These are phyloP conservation scores for Cephus pygmeus DNA, from an alignment of 2,888 invertebrate species.

Conservation along the genomic window DNA sequence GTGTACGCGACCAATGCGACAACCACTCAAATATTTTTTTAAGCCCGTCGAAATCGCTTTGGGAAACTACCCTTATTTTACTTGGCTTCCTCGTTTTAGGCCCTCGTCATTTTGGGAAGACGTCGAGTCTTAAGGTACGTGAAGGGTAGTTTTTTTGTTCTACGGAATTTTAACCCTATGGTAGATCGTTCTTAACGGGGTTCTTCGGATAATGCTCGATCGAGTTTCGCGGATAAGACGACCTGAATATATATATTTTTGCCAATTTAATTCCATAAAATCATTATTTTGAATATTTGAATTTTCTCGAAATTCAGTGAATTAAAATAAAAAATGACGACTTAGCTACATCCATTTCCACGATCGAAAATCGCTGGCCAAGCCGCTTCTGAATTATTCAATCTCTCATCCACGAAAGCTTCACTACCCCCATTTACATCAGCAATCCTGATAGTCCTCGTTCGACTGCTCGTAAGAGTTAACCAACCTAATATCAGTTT, in stretches of 20 bases:
- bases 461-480: background rate
- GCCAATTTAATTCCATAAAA: constrained; percentile 30
- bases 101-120: background rate
- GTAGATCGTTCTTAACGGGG: background rate
- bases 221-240: background rate
- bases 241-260: background rate
- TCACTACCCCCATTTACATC: constrained; percentile 22
- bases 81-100: background rate
- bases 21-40: constrained; percentile 17
- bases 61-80: background rate
- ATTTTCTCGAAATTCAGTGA: constrained; percentile 53
- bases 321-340: constrained; percentile 34
- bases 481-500: constrained; percentile 13
- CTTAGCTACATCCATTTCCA: constrained; percentile 23
- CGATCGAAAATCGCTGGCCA: constrained; percentile 54
- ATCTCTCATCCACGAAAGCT: constrained; percentile 50
- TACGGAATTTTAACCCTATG: background rate
- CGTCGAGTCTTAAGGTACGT: background rate
- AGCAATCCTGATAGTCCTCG: background rate
- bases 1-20: constrained; percentile 13
- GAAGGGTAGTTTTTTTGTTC: background rate
- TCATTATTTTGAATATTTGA: constrained; percentile 53
- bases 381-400: constrained; percentile 57
- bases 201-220: background rate
- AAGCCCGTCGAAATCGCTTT: constrained; percentile 17